phyloP scores from a whole-genome alignment of 2,888 invertebrate species.

The Epsilonema sp. region DNA sequence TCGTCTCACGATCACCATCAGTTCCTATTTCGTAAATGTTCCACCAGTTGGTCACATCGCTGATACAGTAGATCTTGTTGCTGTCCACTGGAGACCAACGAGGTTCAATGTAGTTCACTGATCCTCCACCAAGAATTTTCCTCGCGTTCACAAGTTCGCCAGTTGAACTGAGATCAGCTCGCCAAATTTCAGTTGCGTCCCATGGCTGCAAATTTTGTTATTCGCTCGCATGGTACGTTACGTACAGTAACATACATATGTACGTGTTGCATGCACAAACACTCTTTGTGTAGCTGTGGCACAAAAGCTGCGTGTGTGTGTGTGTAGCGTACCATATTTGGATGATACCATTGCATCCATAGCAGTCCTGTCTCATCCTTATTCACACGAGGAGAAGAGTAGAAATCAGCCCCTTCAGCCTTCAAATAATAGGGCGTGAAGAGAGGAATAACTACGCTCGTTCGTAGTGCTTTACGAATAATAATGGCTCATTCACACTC shows the following conservation, averaged over 20 bases:
- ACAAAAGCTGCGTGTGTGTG: neutral
- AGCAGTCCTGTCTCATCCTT: conserved; percentile 30
- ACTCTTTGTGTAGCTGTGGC: neutral
- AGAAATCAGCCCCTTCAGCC: conserved; percentile 32
- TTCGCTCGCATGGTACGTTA: neutral
- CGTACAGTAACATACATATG: no score
- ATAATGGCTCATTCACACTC: no score
- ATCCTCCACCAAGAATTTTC: conserved; percentile 19
- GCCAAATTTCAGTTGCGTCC: conserved; percentile 31
- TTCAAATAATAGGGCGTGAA: conserved; percentile 4
- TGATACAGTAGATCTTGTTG: conserved; percentile 11
- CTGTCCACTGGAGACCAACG: conserved; percentile 30
- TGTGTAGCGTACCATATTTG: conserved; percentile 30
- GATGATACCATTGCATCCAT: conserved; percentile 35
- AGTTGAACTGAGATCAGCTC: conserved; percentile 20
- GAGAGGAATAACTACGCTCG: neutral
- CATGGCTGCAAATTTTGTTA: conserved; percentile 28
- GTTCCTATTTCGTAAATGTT: conserved; percentile 8
- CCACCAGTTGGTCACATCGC: neutral
- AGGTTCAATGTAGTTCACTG: conserved; percentile 27
- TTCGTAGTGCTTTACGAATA: no score
- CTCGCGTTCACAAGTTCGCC: conserved; percentile 11
- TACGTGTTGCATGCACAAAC: neutral
- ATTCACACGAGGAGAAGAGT: conserved; percentile 30
- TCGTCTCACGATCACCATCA: no score